Evolutionary conservation across 2,113 vertebrate species (phyloP).

Genomic region (Cololabis saira): DNA sequence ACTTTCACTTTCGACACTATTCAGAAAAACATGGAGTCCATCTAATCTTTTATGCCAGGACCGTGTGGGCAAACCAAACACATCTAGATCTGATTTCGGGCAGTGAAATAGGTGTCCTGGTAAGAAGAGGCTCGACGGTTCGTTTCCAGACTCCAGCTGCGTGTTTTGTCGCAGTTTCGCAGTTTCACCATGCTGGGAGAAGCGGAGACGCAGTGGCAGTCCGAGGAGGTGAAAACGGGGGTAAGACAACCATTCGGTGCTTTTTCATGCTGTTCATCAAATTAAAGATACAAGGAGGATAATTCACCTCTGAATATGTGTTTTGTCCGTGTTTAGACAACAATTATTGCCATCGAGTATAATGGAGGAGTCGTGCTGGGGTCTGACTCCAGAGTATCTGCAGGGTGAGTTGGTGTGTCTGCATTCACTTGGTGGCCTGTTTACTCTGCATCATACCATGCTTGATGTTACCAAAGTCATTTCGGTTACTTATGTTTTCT

Average conservation of each 20-base stretch:
- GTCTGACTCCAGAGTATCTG: slow-evolving; percentile 89
- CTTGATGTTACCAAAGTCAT: too few relatives aligned
- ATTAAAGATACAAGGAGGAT: too few relatives aligned
- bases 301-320: neutral
- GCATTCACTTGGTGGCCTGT: too few relatives aligned
- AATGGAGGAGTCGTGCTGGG: slow-evolving; percentile 87
- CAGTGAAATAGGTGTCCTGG: too few relatives aligned
- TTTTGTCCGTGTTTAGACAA: slow-evolving; percentile 79
- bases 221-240: slow-evolving; percentile 79
- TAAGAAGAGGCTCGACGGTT: too few relatives aligned
- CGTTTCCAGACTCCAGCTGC: too few relatives aligned
- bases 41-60: neutral
- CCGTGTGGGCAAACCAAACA: too few relatives aligned
- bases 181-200: slow-evolving; percentile 61
- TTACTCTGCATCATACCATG: too few relatives aligned
- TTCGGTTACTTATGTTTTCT: neutral
- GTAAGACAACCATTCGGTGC: slow-evolving; percentile 51
- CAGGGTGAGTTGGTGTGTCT: slow-evolving; percentile 79
- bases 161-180: too few relatives aligned
- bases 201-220: slow-evolving; percentile 59
- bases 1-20: slow-evolving; percentile 59
- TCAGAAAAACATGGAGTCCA: slow-evolving; percentile 35
- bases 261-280: neutral
- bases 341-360: slow-evolving; percentile 89
- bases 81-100: too few relatives aligned